A percentile compares a stretch with the other conserved stretches of the same genome.
These are phyloP conservation scores for Tryphoninae sp. DNA, from an alignment of 2,888 invertebrate species.

Conservation along the genomic window DNA sequence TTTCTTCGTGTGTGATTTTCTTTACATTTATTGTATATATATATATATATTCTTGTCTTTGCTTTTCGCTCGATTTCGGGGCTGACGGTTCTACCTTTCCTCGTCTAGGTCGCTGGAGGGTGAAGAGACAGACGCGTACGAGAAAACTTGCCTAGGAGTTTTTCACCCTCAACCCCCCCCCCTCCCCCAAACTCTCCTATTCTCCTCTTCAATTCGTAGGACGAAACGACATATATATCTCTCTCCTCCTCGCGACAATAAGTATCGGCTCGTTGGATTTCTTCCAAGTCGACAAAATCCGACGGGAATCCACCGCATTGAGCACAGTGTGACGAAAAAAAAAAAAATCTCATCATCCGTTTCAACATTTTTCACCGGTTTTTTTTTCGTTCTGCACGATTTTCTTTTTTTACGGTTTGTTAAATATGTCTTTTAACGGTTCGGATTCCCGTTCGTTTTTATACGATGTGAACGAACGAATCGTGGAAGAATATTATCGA, in stretches of 20 bases:
- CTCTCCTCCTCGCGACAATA: constrained; percentile 49
- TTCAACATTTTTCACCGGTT: constrained; percentile 27
- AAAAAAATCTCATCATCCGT: constrained; percentile 24
- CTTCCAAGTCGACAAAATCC: constrained; percentile 55
- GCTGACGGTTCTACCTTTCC: constrained; percentile 39
- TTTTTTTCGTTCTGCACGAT: constrained; percentile 7
- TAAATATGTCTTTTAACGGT: too few species aligned
- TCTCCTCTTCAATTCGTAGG: constrained; percentile 21
- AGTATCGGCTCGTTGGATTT: constrained; percentile 62
- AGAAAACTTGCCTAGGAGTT: constrained; percentile 39
- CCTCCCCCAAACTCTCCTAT: constrained; percentile 1
- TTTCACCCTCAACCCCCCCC: constrained; percentile 20
- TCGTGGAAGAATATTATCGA: neutral
- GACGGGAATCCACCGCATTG: constrained; percentile 48
- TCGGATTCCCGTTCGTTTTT: neutral
- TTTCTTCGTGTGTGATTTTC: constrained; percentile 11
- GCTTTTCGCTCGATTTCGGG: constrained; percentile 60
- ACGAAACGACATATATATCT: constrained; percentile 34
- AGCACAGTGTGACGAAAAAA: constrained; percentile 22
- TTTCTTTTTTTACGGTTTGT: neutral
- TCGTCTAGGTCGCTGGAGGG: constrained; percentile 26
- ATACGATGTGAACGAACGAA: neutral
- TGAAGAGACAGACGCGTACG: constrained; percentile 46
- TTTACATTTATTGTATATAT: neutral
- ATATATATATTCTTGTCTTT: constrained; percentile 11